These are phyloP conservation scores for Callipepla californica DNA, from an alignment of 2,113 vertebrate genomes.

Conservation along the genomic window DNA sequence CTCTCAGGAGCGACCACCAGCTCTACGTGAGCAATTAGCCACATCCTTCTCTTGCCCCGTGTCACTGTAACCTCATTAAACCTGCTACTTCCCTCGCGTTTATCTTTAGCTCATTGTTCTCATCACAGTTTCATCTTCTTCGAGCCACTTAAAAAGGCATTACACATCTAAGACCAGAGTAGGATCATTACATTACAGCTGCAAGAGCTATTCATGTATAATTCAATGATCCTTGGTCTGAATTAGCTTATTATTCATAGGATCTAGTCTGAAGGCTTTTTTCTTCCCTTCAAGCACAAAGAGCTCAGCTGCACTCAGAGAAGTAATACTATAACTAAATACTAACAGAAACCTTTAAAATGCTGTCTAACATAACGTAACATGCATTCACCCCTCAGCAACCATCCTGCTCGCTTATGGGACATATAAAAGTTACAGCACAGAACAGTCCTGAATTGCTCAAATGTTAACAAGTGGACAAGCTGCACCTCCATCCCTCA, in stretches of 20 bases:
- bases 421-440: not conserved
- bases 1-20: not conserved
- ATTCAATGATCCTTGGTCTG: constrained; percentile 40
- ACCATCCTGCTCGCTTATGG: not conserved
- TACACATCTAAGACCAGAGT: constrained; percentile 30
- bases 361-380: not conserved
- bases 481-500: not conserved
- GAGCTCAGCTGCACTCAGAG: not conserved
- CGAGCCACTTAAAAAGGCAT: constrained; percentile 45
- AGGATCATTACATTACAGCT: constrained; percentile 30
- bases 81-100: not conserved
- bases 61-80: constrained; percentile 29
- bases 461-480: not conserved
- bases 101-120: constrained; percentile 44
- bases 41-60: not conserved
- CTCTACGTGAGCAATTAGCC: not conserved
- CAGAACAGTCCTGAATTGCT: not conserved
- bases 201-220: constrained; percentile 56
- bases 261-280: not conserved
- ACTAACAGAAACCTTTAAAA: constrained; percentile 1
- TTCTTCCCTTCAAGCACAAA: constrained; percentile 21
- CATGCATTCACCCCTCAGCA: not conserved
- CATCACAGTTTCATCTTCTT: constrained; percentile 44
- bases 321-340: not conserved
- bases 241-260: constrained; percentile 59